A percentile compares a stretch with the other conserved stretches of the same genome.
Conservation (phyloP, 2,888 invertebrate genomes). For the Euphydryas editha region DNA sequence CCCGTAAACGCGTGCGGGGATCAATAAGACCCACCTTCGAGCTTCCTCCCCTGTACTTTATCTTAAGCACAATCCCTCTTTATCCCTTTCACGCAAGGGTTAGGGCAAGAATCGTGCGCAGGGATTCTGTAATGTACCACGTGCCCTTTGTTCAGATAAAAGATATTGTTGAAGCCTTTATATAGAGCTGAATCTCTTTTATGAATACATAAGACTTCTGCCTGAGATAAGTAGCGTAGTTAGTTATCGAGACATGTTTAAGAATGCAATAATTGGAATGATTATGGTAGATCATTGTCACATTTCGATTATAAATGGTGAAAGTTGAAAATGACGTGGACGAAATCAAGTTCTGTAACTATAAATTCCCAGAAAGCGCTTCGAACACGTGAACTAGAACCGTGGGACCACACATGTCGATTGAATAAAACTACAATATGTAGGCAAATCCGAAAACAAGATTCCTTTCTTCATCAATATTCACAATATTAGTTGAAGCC, state of each 20-base stretch:
- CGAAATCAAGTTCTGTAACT: slow-evolving; percentile 60
- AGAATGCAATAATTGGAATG: neutral
- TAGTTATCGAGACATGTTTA: neutral
- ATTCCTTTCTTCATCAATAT: slow-evolving; percentile 83
- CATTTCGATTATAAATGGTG: slow-evolving; percentile 11
- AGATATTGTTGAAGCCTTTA: slow-evolving; percentile 51
- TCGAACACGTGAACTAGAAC: slow-evolving; percentile 64
- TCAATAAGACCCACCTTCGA: slow-evolving; percentile 70
- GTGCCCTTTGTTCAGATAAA: slow-evolving; percentile 72
- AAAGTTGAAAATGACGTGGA: slow-evolving; percentile 16
- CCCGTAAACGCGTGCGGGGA: slow-evolving; percentile 77
- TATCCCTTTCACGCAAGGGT: slow-evolving; percentile 65
- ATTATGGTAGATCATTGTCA: neutral
- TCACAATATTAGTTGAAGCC: slow-evolving; percentile 81
- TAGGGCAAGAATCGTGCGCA: slow-evolving; percentile 77
- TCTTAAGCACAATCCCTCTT: slow-evolving; percentile 69
- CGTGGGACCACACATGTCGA: slow-evolving; percentile 78
- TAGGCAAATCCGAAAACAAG: slow-evolving; percentile 75
- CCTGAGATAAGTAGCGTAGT: neutral
- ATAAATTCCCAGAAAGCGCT: slow-evolving; percentile 58
- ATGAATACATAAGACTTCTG: slow-evolving; percentile 10
- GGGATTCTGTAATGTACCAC: slow-evolving; percentile 77
- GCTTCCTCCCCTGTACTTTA: slow-evolving; percentile 63
- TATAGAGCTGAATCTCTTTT: slow-evolving; percentile 36
- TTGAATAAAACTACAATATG: slow-evolving; percentile 60